phyloP scores from a whole-genome alignment of 2,797 vertebrate genomes.

The Characodon lateralis region DNA sequence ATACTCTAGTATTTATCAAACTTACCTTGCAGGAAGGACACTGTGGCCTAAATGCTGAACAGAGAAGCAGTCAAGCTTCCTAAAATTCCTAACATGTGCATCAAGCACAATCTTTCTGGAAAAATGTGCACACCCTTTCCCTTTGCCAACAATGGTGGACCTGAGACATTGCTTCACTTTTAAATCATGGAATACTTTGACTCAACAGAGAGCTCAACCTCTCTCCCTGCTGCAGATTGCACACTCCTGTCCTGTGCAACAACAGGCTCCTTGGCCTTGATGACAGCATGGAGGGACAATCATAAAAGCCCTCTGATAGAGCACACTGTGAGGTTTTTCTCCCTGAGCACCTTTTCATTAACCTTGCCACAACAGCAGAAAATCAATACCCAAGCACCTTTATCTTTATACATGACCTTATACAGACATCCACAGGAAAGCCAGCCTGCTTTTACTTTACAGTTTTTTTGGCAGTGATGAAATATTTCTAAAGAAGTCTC shows the following conservation, averaged over 20 bases:
- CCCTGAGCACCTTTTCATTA: slow-evolving; percentile 71
- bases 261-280: slow-evolving; percentile 47
- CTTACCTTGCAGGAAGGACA: slow-evolving; percentile 28
- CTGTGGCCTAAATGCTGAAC: slow-evolving; percentile 12
- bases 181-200: slow-evolving; percentile 29
- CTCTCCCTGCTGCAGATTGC: slow-evolving; percentile 21
- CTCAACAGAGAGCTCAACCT: slow-evolving; percentile 24
- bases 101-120: slow-evolving; percentile 18
- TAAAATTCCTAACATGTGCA: slow-evolving; percentile 8
- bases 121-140: slow-evolving; percentile 38
- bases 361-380: slow-evolving; percentile 66
- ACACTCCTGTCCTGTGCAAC: slow-evolving; percentile 17
- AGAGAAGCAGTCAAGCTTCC: background rate
- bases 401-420: slow-evolving; percentile 49
- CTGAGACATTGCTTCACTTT: slow-evolving; percentile 10
- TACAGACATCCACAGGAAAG: slow-evolving; percentile 66
- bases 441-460: slow-evolving; percentile 22
- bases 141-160: slow-evolving; percentile 18
- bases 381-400: slow-evolving; percentile 74
- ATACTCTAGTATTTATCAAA: slow-evolving; percentile 19
- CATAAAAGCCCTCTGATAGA: slow-evolving; percentile 68
- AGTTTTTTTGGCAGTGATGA: slow-evolving; percentile 47
- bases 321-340: slow-evolving; percentile 26
- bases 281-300: slow-evolving; percentile 32
- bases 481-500: slow-evolving; percentile 57